These are phyloP conservation scores for Cossypha dichroa DNA, from an alignment of 2,797 vertebrate species.

Conservation along the genomic window DNA sequence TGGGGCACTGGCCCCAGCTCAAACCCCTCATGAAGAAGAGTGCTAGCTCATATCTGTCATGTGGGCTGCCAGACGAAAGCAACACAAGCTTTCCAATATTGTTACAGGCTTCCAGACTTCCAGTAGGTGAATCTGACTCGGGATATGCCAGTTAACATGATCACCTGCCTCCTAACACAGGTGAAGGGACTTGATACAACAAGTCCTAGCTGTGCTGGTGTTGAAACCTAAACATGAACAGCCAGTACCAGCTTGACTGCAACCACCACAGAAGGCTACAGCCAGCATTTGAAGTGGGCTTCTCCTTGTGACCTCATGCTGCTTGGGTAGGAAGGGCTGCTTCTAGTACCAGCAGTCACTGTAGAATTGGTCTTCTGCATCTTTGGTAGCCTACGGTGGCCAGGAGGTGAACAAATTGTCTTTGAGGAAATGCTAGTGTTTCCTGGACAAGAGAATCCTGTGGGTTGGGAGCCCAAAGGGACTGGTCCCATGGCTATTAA, in stretches of 20 bases:
- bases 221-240: background rate
- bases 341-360: background rate
- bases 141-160: background rate
- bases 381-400: background rate
- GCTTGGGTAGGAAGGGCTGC: background rate
- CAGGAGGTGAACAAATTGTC: background rate
- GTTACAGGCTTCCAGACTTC: background rate
- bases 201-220: background rate
- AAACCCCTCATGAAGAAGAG: background rate
- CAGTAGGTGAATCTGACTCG: background rate
- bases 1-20: background rate
- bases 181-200: background rate
- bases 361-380: background rate
- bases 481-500: rapidly evolving
- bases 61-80: background rate
- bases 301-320: background rate
- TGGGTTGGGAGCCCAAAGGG: background rate
- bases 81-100: background rate
- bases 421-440: background rate
- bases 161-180: background rate
- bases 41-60: background rate
- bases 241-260: background rate
- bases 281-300: background rate
- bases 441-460: background rate
- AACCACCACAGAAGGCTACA: background rate